Evolutionary conservation across 2,113 vertebrate genomes (phyloP).

Genomic region (Neodon shergylaensis): DNA sequence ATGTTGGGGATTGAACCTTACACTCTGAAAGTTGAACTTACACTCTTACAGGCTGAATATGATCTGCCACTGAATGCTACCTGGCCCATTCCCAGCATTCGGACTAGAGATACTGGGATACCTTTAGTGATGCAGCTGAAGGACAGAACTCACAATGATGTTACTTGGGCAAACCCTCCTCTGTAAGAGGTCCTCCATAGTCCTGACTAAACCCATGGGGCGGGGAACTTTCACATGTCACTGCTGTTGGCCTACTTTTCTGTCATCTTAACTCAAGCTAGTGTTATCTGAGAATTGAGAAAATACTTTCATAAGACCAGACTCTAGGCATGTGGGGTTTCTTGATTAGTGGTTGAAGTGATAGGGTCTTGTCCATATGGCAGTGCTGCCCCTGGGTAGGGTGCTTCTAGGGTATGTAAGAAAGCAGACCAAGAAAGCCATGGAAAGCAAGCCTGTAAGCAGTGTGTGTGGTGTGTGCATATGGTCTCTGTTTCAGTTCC

Average conservation of each 20-base stretch:
- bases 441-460: background rate
- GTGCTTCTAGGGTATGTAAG: background rate
- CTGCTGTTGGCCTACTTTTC: background rate
- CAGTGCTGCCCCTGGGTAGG: background rate
- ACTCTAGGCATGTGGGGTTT: background rate
- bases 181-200: background rate
- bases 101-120: background rate
- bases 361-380: too few relatives aligned
- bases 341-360: background rate
- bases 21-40: background rate
- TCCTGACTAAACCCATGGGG: background rate
- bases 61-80: background rate
- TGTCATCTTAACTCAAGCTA: background rate
- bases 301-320: background rate
- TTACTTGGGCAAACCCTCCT: background rate
- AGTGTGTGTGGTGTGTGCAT: background rate
- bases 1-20: accelerated
- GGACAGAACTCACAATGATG: background rate
- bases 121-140: background rate
- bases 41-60: background rate
- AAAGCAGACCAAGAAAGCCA: background rate
- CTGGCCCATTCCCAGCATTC: background rate
- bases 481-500: background rate
- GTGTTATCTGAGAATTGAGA: background rate
- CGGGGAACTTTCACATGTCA: background rate